These are phyloP conservation scores for Rotaria sp. DNA, from an alignment of 2,888 invertebrate species.

Conservation along the genomic window DNA sequence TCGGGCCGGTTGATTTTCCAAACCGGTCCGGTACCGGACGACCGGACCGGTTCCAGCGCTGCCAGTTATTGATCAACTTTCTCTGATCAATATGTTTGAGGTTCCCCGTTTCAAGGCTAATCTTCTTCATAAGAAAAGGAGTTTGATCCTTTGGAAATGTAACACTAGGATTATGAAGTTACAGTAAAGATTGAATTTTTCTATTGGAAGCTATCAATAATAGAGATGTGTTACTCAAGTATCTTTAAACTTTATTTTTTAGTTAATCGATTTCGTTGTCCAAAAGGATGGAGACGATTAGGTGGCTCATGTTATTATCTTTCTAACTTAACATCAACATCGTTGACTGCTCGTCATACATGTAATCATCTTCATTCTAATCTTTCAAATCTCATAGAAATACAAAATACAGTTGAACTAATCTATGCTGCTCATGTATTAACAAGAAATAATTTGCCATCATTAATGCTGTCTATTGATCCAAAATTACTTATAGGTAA, in stretches of 20 bases:
- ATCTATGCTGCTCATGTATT: not conserved
- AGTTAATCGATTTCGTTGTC: constrained; percentile 12
- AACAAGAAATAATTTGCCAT: not conserved
- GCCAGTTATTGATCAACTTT: too few species aligned
- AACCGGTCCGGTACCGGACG: too few species aligned
- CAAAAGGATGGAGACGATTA: constrained; percentile 9
- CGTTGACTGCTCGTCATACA: not conserved
- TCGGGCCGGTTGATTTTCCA: too few species aligned
- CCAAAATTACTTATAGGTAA: not conserved
- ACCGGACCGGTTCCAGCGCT: too few species aligned
- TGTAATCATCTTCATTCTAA: not conserved
- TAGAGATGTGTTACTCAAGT: too few species aligned
- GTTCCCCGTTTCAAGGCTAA: too few species aligned
- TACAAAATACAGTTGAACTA: not conserved
- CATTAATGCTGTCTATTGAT: not conserved
- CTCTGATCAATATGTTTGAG: too few species aligned
- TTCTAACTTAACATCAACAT: not conserved
- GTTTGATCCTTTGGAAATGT: too few species aligned
- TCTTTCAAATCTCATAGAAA: not conserved
- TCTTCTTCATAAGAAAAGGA: too few species aligned
- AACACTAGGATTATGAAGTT: too few species aligned
- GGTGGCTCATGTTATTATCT: constrained; percentile 8
- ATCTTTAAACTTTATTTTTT: not conserved
- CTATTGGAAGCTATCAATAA: too few species aligned
- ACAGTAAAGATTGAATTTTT: too few species aligned